These are phyloP conservation scores for Helleia helle DNA, from an alignment of 2,888 invertebrate species.

Conservation along the genomic window DNA sequence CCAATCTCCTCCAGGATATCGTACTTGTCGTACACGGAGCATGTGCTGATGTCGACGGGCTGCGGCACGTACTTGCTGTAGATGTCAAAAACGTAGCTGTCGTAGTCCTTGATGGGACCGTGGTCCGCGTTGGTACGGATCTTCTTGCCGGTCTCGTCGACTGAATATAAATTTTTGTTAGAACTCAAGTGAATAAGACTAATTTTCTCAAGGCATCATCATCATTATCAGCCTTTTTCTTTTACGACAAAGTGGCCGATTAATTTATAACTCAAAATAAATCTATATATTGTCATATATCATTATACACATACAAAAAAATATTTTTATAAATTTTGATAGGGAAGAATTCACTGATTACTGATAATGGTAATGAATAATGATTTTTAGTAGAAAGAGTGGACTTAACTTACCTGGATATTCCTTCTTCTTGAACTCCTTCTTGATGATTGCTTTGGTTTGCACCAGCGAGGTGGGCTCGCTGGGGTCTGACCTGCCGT, in stretches of 20 bases:
- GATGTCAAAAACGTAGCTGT: conserved; percentile 97
- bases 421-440: conserved; percentile 83
- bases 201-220: too few species aligned
- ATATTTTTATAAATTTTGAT: too few species aligned
- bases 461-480: conserved; percentile 88
- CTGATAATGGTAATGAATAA: too few species aligned
- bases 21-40: conserved; percentile 97
- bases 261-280: too few species aligned
- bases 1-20: conserved; percentile 99
- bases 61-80: conserved; percentile 98
- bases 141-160: conserved; percentile 90
- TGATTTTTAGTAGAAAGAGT: too few species aligned
- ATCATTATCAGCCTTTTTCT: too few species aligned
- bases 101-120: conserved; percentile 94
- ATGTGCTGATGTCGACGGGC: conserved; percentile 95
- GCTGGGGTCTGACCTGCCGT: conserved; percentile 96
- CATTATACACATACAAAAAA: too few species aligned
- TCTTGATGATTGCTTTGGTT: conserved; percentile 87
- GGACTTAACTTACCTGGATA: conserved; percentile 80
- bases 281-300: too few species aligned
- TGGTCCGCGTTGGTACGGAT: conserved; percentile 92
- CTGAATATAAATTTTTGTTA: conserved; percentile 29
- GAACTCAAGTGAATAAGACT: not conserved
- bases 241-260: too few species aligned
- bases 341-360: too few species aligned